Evolutionary conservation across 2,113 vertebrate genomes (phyloP).

Genomic region (Urocolius indicus): DNA sequence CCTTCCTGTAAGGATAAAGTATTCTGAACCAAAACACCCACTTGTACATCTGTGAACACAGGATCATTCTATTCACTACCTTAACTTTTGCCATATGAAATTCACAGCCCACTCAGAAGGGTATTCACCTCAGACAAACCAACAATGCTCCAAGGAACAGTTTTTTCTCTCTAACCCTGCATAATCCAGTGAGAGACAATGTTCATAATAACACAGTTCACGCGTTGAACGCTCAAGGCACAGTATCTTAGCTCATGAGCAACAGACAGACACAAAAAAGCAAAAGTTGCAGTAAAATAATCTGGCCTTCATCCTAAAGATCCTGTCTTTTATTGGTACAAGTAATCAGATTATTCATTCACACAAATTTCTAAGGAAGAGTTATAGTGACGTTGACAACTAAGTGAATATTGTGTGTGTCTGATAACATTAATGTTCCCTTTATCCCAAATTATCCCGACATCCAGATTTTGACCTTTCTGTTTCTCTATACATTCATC

Average conservation of each 20-base stretch:
- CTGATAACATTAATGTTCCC: neutral
- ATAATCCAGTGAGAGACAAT: neutral
- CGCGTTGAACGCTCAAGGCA: neutral
- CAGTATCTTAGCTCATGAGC: neutral
- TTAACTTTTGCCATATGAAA: neutral
- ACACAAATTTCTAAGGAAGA: neutral
- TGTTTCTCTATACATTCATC: neutral
- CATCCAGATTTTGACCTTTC: neutral
- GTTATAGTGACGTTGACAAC: neutral
- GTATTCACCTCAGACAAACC: neutral
- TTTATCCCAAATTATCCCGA: neutral
- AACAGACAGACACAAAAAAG: neutral
- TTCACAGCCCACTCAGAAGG: neutral
- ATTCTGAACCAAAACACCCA: neutral
- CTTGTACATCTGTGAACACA: neutral
- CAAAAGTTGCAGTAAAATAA: neutral
- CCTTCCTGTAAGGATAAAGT: neutral
- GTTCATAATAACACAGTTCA: neutral
- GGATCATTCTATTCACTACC: neutral
- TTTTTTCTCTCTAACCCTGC: neutral
- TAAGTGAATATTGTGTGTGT: neutral
- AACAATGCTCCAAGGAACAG: neutral
- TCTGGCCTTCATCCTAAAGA: neutral
- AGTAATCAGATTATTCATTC: neutral
- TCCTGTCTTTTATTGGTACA: neutral